Evolutionary conservation across 2,113 vertebrate genomes (phyloP).

Genomic region (Channa argus): DNA sequence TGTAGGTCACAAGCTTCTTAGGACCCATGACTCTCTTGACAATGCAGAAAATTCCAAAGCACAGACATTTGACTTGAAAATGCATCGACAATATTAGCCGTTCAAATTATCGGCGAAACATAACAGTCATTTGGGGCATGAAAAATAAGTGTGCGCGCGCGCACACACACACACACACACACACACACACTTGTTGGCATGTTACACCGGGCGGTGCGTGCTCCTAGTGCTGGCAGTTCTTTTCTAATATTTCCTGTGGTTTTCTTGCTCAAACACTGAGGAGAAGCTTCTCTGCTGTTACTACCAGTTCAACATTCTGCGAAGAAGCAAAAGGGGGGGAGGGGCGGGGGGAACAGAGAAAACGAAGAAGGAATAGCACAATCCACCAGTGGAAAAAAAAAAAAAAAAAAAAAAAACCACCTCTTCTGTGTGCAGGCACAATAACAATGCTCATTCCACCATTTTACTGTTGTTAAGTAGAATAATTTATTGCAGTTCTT

Average conservation of each 20-base stretch:
- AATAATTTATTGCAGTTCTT: constrained; percentile 88
- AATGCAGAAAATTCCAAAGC: no score
- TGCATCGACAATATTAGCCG: no score
- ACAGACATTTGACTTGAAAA: no score
- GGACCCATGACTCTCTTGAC: not conserved
- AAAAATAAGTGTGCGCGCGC: no score
- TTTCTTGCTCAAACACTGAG: constrained; percentile 35
- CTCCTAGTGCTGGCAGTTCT: constrained; percentile 5
- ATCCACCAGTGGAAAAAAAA: not conserved
- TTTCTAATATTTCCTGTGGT: constrained; percentile 50
- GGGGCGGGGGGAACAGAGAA: no score
- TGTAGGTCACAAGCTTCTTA: not conserved
- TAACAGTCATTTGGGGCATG: no score
- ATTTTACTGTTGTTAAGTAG: constrained; percentile 66
- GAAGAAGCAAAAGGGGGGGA: not conserved
- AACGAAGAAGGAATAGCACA: no score
- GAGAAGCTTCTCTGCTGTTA: constrained; percentile 10
- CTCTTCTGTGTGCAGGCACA: not conserved
- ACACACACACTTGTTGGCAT: no score
- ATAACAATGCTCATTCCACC: not conserved
- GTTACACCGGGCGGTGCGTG: no score
- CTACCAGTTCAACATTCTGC: not conserved
- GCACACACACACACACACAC: no score
- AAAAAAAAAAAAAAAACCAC: not conserved
- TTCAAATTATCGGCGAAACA: no score